A percentile compares a stretch with the other conserved stretches of the same genome.
These are phyloP conservation scores for Ectropis grisescens DNA, from an alignment of 1,140 invertebrate species.

Conservation along the genomic window DNA sequence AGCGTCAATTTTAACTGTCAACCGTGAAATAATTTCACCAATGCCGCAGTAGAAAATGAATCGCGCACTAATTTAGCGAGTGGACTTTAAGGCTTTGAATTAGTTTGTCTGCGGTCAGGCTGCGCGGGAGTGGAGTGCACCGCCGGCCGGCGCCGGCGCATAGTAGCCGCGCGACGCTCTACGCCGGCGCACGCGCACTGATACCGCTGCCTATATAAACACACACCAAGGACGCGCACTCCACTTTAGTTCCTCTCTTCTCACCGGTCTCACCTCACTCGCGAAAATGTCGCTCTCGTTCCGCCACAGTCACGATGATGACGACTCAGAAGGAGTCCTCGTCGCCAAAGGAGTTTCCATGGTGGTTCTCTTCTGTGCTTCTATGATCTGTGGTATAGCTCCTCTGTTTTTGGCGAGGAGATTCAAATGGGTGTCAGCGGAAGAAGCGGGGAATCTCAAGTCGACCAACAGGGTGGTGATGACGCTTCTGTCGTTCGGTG, in stretches of 20 bases:
- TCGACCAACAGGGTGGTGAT: constrained; percentile 47
- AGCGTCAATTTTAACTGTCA: too few species aligned
- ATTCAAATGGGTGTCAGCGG: constrained; percentile 71
- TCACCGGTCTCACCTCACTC: constrained; percentile 9
- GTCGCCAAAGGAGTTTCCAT: constrained; percentile 81
- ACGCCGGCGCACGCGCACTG: constrained; percentile 46
- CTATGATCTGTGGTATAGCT: constrained; percentile 78
- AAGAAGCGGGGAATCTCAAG: constrained; percentile 55
- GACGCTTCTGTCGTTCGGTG: constrained; percentile 85
- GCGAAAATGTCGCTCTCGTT: constrained; percentile 13
- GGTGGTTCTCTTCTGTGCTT: constrained; percentile 78
- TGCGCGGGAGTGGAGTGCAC: constrained; percentile 39
- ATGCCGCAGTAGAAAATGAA: too few species aligned
- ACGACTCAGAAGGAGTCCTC: constrained; percentile 58
- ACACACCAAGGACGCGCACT: constrained; percentile 24
- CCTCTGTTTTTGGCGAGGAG: constrained; percentile 77
- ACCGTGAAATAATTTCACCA: too few species aligned
- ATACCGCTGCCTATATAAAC: constrained; percentile 40
- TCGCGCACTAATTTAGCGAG: constrained; percentile 4
- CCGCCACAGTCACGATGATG: constrained; percentile 15
- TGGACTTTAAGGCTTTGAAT: constrained; percentile 6
- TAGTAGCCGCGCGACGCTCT: constrained; percentile 47
- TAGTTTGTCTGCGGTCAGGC: constrained; percentile 5
- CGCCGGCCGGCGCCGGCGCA: constrained; percentile 16
- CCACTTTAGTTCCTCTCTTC: constrained; percentile 21